Conservation (phyloP, 2,797 vertebrate species). For the Anniella stebbinsi region DNA sequence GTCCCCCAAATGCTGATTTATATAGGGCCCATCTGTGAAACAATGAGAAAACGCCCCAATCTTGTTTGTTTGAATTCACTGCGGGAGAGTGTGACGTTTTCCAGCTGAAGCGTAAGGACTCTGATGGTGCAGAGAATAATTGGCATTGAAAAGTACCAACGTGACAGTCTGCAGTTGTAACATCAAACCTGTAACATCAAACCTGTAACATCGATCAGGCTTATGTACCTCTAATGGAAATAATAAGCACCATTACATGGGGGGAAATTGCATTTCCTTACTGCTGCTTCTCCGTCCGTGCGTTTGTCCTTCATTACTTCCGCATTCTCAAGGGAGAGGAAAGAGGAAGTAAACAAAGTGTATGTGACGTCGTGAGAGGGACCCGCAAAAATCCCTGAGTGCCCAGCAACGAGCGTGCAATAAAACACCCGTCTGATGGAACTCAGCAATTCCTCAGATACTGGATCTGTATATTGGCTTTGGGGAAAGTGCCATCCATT, state of each 20-base stretch:
- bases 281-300: too few species aligned
- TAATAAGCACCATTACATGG: neutral
- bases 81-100: constrained; percentile 61
- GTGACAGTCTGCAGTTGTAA: constrained; percentile 67
- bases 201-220: constrained; percentile 53
- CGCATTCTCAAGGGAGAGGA: too few species aligned
- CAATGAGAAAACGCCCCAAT: neutral
- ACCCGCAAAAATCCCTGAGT: too few species aligned
- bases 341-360: too few species aligned
- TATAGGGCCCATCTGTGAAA: constrained; percentile 47
- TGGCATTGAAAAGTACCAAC: constrained; percentile 58
- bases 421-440: too few species aligned
- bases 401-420: too few species aligned
- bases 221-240: constrained; percentile 56
- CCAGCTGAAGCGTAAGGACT: constrained; percentile 42
- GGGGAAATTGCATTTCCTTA: too few species aligned
- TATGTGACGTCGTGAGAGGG: too few species aligned
- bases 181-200: constrained; percentile 67
- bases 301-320: too few species aligned
- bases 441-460: constrained; percentile 37
- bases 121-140: constrained; percentile 60
- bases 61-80: constrained; percentile 47
- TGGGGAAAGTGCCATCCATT: constrained; percentile 38
- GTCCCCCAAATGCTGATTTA: constrained; percentile 50
- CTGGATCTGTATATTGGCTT: constrained; percentile 44